Base-by-base conservation (phyloP, 2,113 vertebrate genomes). In the Poeciliopsis occidentalis region DNA sequence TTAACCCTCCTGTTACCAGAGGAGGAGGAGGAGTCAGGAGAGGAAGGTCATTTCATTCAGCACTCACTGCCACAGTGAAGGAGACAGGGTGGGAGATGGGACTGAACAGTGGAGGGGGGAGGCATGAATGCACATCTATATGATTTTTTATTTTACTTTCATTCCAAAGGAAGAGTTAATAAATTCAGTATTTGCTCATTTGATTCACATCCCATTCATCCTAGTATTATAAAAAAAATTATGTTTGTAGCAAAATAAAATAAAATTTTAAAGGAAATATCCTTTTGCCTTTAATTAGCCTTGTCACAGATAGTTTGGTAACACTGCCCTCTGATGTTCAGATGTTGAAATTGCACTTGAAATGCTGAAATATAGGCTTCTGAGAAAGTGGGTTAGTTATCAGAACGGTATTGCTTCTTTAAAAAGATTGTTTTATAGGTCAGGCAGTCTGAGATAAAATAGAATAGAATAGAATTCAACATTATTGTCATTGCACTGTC, bases 1-100 rank as follows among this genome's bases (percentile, higher is more conserved):
- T 31, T 31, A 31, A 31, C 71, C 75, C 76, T 86, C 77, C 76
- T 80, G 71, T 65, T 74, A 77, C 61, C 83, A 78, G 83, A 89
- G 62, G 72, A 17, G 85, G 73, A 87, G 51, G 73, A 87, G 90
- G 91, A 81, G 72, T 74, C 51, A 57, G 84, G 87, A 88, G 88
- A 80, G 81, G 91, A 93, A 92, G 91, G 91, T 92, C 88, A 88
- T 88, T 90, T 91, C 90, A 92, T 91, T 93, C 89, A 92, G 72
- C 77, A 60, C 78, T 82, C 32, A 60, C 80, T 92, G 91, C 76
- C 87, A 90, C 73, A 85, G 73, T 67, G 69, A 84, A 86, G 79
- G 79, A 88, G 86, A 87, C 64, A 41, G 81, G 73, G 77, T 78
- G 76, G 80, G 76, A 76, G 74, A 63, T 26, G 62, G 57, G 73